These are phyloP conservation scores for Thumatha senex DNA, from an alignment of 2,888 invertebrate species.

Conservation along the genomic window DNA sequence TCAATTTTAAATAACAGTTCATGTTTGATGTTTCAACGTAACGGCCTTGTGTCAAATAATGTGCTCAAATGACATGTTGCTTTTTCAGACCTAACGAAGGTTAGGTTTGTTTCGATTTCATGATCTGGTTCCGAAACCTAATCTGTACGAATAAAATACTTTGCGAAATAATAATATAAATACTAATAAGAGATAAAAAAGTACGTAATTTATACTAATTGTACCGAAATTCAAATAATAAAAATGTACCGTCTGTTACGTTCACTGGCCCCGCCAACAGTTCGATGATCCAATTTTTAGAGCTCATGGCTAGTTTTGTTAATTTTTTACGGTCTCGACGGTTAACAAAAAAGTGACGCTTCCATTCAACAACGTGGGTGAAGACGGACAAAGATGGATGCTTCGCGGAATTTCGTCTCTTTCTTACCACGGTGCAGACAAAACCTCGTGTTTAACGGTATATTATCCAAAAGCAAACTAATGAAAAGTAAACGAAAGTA, in stretches of 20 bases:
- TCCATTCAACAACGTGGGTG: slow-evolving; percentile 60
- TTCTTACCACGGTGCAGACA: slow-evolving; percentile 48
- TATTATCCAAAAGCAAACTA: slow-evolving; percentile 60
- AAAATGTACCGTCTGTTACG: slow-evolving; percentile 48
- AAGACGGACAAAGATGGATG: slow-evolving; percentile 49
- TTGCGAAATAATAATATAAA: neutral
- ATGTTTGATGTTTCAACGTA: slow-evolving; percentile 11
- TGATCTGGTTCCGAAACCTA: neutral
- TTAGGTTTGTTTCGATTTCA: neutral
- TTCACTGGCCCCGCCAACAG: slow-evolving; percentile 67
- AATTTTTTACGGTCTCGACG: slow-evolving; percentile 57
- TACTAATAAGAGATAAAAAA: neutral
- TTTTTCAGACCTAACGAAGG: neutral
- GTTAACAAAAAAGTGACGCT: slow-evolving; percentile 59
- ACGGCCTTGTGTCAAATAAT: slow-evolving; percentile 23
- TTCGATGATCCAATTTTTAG: slow-evolving; percentile 76
- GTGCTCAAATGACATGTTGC: neutral
- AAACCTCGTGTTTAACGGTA: slow-evolving; percentile 59
- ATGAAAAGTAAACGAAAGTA: slow-evolving; percentile 69
- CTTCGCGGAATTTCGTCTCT: slow-evolving; percentile 54
- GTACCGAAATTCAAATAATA: slow-evolving; percentile 15
- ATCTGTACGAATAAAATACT: neutral
- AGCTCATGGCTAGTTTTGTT: slow-evolving; percentile 65
- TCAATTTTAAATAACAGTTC: neutral
- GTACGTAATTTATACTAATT: slow-evolving; percentile 4